Percentiles rank a stretch among this genome's conserved stretches.
Conservation (phyloP, 2,797 vertebrate species). For the Rhyacichthys aspro region DNA sequence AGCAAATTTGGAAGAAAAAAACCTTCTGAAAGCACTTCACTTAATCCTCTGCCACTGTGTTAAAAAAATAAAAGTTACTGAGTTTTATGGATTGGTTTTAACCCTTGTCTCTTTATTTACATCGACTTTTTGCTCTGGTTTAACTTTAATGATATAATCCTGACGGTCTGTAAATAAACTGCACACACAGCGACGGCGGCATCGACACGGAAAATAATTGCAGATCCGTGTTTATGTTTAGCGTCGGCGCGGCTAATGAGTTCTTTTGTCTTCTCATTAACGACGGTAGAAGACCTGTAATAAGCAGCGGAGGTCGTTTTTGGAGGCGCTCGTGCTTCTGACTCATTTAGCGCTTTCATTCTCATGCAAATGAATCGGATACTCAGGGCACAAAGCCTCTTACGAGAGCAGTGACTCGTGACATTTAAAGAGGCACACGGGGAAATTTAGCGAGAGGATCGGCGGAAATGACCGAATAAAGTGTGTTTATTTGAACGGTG, state of each 20-base stretch:
- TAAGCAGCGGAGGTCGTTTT: slow-evolving; percentile 19
- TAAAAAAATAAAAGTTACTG: too few species aligned
- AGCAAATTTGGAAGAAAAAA: too few species aligned
- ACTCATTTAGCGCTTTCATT: slow-evolving; percentile 39
- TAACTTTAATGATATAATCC: neutral
- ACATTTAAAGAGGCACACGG: slow-evolving; percentile 29
- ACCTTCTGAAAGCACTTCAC: too few species aligned
- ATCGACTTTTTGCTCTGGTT: too few species aligned
- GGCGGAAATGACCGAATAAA: slow-evolving; percentile 6
- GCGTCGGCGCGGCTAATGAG: slow-evolving; percentile 34
- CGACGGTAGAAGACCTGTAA: slow-evolving; percentile 17
- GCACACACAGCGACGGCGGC: neutral
- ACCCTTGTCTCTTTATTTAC: too few species aligned
- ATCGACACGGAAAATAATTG: slow-evolving; percentile 25
- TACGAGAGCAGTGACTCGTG: slow-evolving; percentile 32
- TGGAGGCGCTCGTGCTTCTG: slow-evolving; percentile 25
- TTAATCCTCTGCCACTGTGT: too few species aligned
- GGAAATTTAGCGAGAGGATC: slow-evolving; percentile 8
- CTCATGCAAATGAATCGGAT: slow-evolving; percentile 53
- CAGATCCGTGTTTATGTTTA: slow-evolving; percentile 25
- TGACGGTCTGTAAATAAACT: neutral
- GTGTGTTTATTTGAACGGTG: neutral
- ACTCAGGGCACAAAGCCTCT: slow-evolving; percentile 35
- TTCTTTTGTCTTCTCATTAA: slow-evolving; percentile 60
- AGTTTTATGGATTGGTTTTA: too few species aligned